Conservation (phyloP, 2,888 invertebrate species). For the Schizaphis graminum region DNA sequence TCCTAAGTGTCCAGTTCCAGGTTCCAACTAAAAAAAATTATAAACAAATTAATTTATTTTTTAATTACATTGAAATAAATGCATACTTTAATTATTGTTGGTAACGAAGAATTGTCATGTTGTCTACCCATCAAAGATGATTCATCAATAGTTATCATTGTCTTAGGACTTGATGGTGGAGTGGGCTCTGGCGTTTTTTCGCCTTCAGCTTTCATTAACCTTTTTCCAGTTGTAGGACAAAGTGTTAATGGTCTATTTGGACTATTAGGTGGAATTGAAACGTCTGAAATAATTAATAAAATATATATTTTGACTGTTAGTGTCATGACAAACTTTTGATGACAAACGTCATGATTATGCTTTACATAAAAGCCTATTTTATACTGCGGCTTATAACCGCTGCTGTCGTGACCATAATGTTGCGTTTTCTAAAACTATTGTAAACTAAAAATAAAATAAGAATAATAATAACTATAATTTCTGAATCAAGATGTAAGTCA, state of each 20-base stretch:
- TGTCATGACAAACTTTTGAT: constrained; percentile 64
- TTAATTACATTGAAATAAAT: neutral
- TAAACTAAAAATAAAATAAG: constrained; percentile 31
- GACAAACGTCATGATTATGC: constrained; percentile 61
- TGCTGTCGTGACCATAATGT: constrained; percentile 62
- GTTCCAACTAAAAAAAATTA: constrained; percentile 48
- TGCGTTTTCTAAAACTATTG: constrained; percentile 21
- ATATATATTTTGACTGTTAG: constrained; percentile 21
- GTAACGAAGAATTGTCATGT: constrained; percentile 53
- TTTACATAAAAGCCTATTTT: constrained; percentile 33
- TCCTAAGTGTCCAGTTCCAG: constrained; percentile 37
- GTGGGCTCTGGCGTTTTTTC: constrained; percentile 76
- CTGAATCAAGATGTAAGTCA: constrained; percentile 64
- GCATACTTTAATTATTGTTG: constrained; percentile 57
- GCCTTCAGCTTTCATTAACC: constrained; percentile 74
- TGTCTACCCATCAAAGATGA: constrained; percentile 27
- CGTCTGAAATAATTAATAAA: constrained; percentile 55
- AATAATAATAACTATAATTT: constrained; percentile 29
- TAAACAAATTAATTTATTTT: neutral
- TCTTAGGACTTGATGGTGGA: constrained; percentile 71
- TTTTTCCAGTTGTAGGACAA: constrained; percentile 78
- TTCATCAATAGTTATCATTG: constrained; percentile 53
- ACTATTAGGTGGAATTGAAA: constrained; percentile 73
- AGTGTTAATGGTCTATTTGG: constrained; percentile 80
- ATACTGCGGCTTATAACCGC: constrained; percentile 56